A percentile compares a stretch with the other conserved stretches of the same genome.
phyloP scores from a whole-genome alignment of 2,888 invertebrate genomes.

The Parascotia fuliginaria region DNA sequence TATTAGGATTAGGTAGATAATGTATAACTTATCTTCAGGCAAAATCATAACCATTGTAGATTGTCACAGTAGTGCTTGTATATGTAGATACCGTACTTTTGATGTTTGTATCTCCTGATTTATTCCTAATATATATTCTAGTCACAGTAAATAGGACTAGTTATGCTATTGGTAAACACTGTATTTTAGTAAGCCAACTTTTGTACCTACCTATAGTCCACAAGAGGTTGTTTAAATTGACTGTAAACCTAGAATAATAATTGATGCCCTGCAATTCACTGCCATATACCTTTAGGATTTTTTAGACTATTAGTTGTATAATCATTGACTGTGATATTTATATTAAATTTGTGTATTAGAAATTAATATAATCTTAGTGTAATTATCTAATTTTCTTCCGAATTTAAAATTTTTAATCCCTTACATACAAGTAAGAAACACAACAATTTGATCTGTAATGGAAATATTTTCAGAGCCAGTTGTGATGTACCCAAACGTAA shows the following conservation, averaged over 20 bases:
- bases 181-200: conserved; percentile 37
- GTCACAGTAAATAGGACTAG: conserved; percentile 82
- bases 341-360: conserved; percentile 83
- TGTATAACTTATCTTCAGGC: conserved; percentile 40
- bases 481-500: conserved; percentile 64
- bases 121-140: conserved; percentile 82
- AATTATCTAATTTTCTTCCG: conserved; percentile 43
- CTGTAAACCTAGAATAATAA: conserved; percentile 56
- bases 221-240: conserved; percentile 59
- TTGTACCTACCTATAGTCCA: conserved; percentile 42
- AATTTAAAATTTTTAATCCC: conserved; percentile 44
- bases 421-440: conserved; percentile 45
- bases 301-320: conserved; percentile 77
- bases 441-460: conserved; percentile 54
- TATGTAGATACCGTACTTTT: conserved; percentile 64
- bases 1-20: conserved; percentile 46
- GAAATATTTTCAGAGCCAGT: conserved; percentile 73
- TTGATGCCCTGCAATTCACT: conserved; percentile 71
- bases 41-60: conserved; percentile 50
- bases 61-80: conserved; percentile 66
- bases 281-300: conserved; percentile 76
- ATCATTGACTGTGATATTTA: conserved; percentile 86
- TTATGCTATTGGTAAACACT: conserved; percentile 60
- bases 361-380: conserved; percentile 68
- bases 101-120: conserved; percentile 70